A percentile compares a stretch with the other conserved stretches of the same genome.
phyloP scores from a whole-genome alignment of 2,113 vertebrate species.

The Cranoglanis bouderius region DNA sequence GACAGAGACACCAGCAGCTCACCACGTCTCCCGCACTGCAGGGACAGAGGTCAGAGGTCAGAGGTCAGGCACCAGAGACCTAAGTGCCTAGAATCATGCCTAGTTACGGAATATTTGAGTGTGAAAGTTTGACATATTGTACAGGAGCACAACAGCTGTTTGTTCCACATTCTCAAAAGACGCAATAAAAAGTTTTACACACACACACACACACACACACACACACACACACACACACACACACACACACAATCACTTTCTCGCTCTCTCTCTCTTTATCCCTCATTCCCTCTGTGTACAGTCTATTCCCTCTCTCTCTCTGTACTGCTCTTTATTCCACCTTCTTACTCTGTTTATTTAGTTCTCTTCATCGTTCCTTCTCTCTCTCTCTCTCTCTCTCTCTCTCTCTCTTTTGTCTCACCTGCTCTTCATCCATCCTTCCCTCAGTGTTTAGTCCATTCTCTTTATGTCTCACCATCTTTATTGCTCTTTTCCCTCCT shows the following conservation, averaged over 20 bases:
- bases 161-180: neutral
- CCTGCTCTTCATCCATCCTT: neutral
- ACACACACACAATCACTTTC: no score
- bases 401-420: neutral
- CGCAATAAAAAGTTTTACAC: neutral
- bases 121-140: neutral
- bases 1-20: constrained; percentile 85
- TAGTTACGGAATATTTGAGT: neutral
- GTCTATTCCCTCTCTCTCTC: neutral
- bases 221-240: neutral
- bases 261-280: no score
- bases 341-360: neutral
- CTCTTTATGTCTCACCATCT: neutral
- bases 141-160: neutral
- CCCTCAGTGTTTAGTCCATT: neutral
- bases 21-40: constrained; percentile 79
- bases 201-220: neutral
- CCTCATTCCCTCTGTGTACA: neutral
- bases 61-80: neutral
- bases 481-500: neutral
- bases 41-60: constrained; percentile 7
- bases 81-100: neutral
- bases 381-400: neutral
- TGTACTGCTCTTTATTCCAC: no score
- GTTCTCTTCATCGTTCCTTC: no score